Evolutionary conservation across 2,888 invertebrate genomes (phyloP).

Genomic region (Sepiola atlantica): DNA sequence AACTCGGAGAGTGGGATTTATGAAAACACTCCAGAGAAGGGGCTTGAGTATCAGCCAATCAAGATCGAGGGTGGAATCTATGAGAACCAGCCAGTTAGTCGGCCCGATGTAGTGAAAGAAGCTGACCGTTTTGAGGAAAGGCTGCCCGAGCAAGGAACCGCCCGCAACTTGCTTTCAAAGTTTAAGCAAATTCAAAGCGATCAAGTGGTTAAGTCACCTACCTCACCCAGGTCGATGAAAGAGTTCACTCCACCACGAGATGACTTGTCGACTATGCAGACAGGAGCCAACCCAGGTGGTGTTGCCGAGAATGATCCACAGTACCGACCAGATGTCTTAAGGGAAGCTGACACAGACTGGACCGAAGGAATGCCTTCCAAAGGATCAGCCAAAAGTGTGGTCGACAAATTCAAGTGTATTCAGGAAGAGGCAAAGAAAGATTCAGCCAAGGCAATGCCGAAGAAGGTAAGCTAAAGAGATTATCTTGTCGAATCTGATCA

Average conservation of each 20-base stretch:
- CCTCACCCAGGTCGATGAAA: constrained; percentile 60
- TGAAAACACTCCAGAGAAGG: constrained; percentile 58
- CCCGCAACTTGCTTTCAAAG: constrained; percentile 86
- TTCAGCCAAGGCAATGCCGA: constrained; percentile 59
- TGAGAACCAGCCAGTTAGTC: constrained; percentile 64
- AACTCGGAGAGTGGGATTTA: constrained; percentile 57
- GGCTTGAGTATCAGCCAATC: constrained; percentile 55
- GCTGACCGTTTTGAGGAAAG: constrained; percentile 64
- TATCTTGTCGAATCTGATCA: neutral
- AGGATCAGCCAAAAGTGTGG: constrained; percentile 88
- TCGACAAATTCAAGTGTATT: constrained; percentile 90
- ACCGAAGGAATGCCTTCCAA: constrained; percentile 72
- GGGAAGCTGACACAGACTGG: constrained; percentile 72
- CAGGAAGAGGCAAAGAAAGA: constrained; percentile 74
- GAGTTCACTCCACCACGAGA: constrained; percentile 69
- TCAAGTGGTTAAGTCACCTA: constrained; percentile 57
- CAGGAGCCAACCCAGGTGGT: constrained; percentile 58
- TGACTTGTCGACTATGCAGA: constrained; percentile 56
- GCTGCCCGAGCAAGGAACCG: constrained; percentile 81
- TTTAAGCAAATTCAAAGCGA: constrained; percentile 87
- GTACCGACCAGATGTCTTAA: constrained; percentile 74
- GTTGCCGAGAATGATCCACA: constrained; percentile 67
- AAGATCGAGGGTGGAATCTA: constrained; percentile 63
- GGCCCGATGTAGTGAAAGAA: constrained; percentile 76
- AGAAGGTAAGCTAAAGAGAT: constrained; percentile 58